These are phyloP conservation scores for Holothuria scabra DNA, from an alignment of 53 echinoderm and acorn worm genomes.

Conservation along the genomic window DNA sequence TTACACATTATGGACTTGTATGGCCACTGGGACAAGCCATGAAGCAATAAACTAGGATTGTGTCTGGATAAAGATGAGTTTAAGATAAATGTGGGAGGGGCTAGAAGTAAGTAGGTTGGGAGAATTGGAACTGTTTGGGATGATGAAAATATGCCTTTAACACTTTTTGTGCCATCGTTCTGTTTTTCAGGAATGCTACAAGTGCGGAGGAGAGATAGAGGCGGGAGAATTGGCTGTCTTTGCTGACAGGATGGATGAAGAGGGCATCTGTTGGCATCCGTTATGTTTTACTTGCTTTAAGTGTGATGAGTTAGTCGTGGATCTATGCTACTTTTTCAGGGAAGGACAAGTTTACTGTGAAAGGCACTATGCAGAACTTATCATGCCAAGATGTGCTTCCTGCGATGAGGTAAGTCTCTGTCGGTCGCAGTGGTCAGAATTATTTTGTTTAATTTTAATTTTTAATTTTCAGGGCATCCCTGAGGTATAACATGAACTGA, in stretches of 20 bases:
- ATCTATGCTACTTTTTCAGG: constrained; percentile 89
- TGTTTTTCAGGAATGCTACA: constrained; percentile 78
- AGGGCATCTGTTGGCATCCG: constrained; percentile 87
- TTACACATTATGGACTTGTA: too few species aligned
- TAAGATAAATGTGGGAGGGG: too few species aligned
- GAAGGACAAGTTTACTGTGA: constrained; percentile 96
- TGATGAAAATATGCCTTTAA: too few species aligned
- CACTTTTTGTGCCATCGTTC: not conserved
- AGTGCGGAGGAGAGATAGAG: constrained; percentile 96
- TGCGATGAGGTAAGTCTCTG: constrained; percentile 89
- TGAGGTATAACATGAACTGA: too few species aligned
- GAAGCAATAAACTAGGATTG: too few species aligned
- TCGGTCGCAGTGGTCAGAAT: too few species aligned
- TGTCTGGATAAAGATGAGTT: too few species aligned
- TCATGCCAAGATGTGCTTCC: constrained; percentile 89
- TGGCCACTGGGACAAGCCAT: too few species aligned
- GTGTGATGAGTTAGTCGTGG: constrained; percentile 89
- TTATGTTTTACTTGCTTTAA: constrained; percentile 90
- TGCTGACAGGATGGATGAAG: constrained; percentile 89
- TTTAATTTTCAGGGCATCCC: too few species aligned
- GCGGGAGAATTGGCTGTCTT: constrained; percentile 90
- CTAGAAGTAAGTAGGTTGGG: too few species aligned
- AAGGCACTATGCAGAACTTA: constrained; percentile 95
- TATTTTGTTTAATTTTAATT: too few species aligned
- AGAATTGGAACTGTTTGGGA: too few species aligned